Conservation (phyloP, 2,113 vertebrate species). For the Tetrao urogallus region DNA sequence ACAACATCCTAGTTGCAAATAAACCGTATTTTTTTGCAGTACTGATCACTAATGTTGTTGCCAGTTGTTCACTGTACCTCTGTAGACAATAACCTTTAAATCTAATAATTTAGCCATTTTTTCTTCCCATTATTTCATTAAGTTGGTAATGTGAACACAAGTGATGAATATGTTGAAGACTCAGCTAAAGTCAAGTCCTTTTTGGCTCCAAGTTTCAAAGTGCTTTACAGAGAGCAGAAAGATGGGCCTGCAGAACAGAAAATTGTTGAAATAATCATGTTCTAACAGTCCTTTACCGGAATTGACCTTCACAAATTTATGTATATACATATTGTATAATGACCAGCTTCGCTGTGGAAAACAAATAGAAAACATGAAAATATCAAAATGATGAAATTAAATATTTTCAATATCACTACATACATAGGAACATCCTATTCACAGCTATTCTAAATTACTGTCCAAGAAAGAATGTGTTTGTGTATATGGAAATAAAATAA, state of each 20-base stretch:
- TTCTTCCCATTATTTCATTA: neutral
- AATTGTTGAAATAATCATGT: neutral
- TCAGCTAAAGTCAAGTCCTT: neutral
- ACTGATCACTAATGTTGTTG: neutral
- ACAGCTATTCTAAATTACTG: neutral
- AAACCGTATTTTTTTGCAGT: neutral
- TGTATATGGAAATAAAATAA: neutral
- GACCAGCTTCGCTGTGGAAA: neutral
- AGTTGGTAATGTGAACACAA: neutral
- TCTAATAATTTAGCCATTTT: neutral
- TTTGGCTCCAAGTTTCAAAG: neutral
- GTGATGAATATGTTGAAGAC: neutral
- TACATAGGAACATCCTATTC: neutral
- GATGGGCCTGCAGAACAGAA: neutral
- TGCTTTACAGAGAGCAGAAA: neutral
- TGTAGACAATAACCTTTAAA: neutral
- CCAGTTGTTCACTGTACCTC: accelerated
- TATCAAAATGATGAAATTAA: neutral
- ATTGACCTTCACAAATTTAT: neutral
- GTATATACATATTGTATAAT: accelerated
- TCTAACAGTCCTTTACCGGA: neutral
- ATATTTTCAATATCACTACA: neutral
- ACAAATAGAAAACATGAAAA: neutral
- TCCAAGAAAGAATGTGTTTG: neutral
- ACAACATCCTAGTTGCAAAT: neutral